These are phyloP conservation scores for Anoncus sp. DNA, from an alignment of 2,888 invertebrate species.

Conservation along the genomic window DNA sequence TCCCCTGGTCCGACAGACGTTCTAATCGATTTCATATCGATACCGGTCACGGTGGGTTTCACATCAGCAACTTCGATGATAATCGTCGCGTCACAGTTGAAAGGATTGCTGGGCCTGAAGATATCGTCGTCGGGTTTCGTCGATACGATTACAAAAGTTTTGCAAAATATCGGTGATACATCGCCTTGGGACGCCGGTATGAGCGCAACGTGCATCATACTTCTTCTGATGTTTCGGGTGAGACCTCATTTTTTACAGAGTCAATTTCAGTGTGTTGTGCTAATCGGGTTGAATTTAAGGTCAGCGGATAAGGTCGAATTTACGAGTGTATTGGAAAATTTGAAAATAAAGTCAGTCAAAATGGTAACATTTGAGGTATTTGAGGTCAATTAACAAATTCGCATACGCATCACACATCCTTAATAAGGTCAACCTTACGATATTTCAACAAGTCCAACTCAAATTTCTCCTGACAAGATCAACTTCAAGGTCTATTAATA, in stretches of 20 bases:
- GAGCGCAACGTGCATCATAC: conserved; percentile 89
- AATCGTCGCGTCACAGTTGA: conserved; percentile 93
- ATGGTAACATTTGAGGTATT: no score
- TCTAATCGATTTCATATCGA: conserved; percentile 94
- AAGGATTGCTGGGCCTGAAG: conserved; percentile 89
- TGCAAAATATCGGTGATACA: conserved; percentile 88
- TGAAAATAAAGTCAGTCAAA: no score
- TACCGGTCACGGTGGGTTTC: conserved; percentile 95
- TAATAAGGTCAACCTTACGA: neutral
- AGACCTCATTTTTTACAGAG: conserved; percentile 75
- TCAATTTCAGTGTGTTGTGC: neutral
- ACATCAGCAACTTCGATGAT: conserved; percentile 97
- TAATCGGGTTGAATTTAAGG: no score
- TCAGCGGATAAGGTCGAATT: no score
- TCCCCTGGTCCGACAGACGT: no score
- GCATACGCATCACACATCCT: no score
- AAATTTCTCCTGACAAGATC: neutral
- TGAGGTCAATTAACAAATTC: no score
- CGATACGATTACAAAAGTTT: conserved; percentile 89
- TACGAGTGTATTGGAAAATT: no score
- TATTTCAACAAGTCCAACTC: neutral
- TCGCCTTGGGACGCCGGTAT: conserved; percentile 88
- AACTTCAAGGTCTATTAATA: neutral
- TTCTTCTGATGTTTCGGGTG: conserved; percentile 91
- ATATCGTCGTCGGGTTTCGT: conserved; percentile 91